Conservation (phyloP, 2,113 vertebrate genomes). For the Gallinago jamesoni region DNA sequence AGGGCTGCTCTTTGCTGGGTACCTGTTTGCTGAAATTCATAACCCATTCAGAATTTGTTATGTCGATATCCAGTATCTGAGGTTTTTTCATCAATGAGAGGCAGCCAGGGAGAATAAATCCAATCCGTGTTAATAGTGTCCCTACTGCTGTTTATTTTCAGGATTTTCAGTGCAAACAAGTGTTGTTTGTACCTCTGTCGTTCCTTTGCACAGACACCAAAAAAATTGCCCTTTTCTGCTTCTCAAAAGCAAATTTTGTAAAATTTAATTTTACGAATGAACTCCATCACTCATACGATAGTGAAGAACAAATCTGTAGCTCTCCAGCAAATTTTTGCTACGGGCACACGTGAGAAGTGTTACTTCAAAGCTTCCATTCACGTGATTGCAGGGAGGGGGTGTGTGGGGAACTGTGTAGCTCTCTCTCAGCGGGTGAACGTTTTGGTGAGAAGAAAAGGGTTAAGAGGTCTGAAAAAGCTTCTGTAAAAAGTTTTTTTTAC, state of each 20-base stretch:
- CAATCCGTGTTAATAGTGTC: not conserved
- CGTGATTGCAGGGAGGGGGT: not conserved
- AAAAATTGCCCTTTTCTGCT: not conserved
- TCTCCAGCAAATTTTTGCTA: not conserved
- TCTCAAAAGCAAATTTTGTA: not conserved
- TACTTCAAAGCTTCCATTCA: not conserved
- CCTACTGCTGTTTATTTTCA: not conserved
- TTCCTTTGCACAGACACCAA: not conserved
- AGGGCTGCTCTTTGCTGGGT: not conserved
- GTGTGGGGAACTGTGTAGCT: not conserved
- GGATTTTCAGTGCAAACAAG: not conserved
- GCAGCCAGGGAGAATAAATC: not conserved
- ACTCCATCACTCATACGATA: not conserved
- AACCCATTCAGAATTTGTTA: not conserved
- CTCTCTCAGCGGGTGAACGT: not conserved
- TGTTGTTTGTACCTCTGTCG: not conserved
- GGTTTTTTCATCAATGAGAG: not conserved
- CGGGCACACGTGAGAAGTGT: not conserved
- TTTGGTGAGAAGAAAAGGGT: not conserved
- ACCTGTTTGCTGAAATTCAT: not conserved
- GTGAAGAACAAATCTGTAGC: not conserved
- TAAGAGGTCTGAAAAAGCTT: not conserved
- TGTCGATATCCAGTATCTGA: not conserved
- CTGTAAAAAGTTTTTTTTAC: not conserved
- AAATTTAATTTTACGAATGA: not conserved